These are phyloP conservation scores for Drosophila trichaetosa DNA, from an alignment of 2,888 invertebrate genomes.

Conservation along the genomic window DNA sequence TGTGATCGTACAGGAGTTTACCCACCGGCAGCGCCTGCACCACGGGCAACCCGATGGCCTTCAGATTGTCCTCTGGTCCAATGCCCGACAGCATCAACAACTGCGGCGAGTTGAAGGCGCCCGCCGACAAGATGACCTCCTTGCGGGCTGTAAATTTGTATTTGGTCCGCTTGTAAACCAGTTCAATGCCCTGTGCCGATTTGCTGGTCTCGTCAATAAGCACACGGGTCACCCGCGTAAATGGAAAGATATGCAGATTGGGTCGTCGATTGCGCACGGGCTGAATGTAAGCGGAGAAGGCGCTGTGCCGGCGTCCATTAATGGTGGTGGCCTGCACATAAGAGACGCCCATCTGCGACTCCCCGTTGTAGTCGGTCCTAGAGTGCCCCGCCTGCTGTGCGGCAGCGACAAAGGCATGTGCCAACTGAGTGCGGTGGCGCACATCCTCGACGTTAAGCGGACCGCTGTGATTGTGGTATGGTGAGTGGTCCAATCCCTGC, in stretches of 20 bases:
- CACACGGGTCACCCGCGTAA: slow-evolving; percentile 88
- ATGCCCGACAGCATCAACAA: slow-evolving; percentile 94
- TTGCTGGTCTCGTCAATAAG: slow-evolving; percentile 88
- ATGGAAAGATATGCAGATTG: slow-evolving; percentile 89
- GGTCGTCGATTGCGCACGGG: slow-evolving; percentile 85
- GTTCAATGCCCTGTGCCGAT: slow-evolving; percentile 89
- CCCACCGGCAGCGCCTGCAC: slow-evolving; percentile 89
- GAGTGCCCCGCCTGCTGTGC: slow-evolving; percentile 88
- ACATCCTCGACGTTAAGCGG: slow-evolving; percentile 88
- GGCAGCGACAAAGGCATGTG: slow-evolving; percentile 87
- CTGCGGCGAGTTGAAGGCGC: slow-evolving; percentile 95
- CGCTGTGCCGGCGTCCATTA: slow-evolving; percentile 88
- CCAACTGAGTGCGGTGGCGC: slow-evolving; percentile 86
- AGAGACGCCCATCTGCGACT: slow-evolving; percentile 88
- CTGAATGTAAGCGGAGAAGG: slow-evolving; percentile 88
- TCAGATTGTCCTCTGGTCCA: slow-evolving; percentile 86
- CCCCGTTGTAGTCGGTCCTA: slow-evolving; percentile 88
- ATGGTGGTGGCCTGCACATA: slow-evolving; percentile 88
- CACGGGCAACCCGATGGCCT: slow-evolving; percentile 86
- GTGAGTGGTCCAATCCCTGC: slow-evolving; percentile 85
- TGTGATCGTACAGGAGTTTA: slow-evolving; percentile 87
- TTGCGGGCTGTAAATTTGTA: slow-evolving; percentile 87
- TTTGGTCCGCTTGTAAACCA: slow-evolving; percentile 85
- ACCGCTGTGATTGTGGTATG: slow-evolving; percentile 88
- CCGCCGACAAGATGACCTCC: slow-evolving; percentile 95